Percentiles rank a stretch among this genome's conserved stretches.
Conservation (phyloP, 2,113 vertebrate species). For the Climacteris rufus region DNA sequence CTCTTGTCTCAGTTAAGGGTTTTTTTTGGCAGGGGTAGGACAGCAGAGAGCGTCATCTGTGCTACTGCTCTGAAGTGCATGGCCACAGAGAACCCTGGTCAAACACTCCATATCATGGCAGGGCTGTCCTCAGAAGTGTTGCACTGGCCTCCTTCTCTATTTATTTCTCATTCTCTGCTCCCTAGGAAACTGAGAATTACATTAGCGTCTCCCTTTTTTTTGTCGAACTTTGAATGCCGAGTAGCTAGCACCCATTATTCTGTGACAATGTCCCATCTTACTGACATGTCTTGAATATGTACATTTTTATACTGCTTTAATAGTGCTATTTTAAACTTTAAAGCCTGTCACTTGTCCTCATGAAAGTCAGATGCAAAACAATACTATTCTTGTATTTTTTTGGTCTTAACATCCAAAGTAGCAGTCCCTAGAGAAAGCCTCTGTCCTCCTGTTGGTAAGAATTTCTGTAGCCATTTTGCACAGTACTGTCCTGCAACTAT, state of each 20-base stretch:
- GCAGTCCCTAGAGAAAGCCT: background rate
- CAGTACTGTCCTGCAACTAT: background rate
- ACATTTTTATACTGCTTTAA: constrained; percentile 52
- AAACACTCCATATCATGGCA: background rate
- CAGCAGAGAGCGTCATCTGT: background rate
- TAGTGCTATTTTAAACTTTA: constrained; percentile 62
- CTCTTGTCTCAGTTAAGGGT: background rate
- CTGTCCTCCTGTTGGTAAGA: background rate
- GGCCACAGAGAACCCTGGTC: background rate
- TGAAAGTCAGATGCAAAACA: constrained; percentile 57
- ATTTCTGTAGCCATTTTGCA: background rate
- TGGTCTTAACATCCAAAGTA: constrained; percentile 11
- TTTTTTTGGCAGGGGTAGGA: background rate
- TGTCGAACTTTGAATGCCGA: constrained; percentile 9
- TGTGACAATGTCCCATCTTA: constrained; percentile 48
- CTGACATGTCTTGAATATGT: constrained; percentile 57
- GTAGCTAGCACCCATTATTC: constrained; percentile 46
- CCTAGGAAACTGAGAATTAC: constrained; percentile 22
- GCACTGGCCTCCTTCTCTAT: background rate
- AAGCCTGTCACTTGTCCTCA: constrained; percentile 43
- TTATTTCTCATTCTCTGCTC: constrained; percentile 29
- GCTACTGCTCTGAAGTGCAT: background rate
- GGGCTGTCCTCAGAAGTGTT: background rate
- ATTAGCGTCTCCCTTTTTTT: background rate
- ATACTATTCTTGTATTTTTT: constrained; percentile 22